phyloP scores from a whole-genome alignment of 2,113 vertebrate genomes.

The Suncus etruscus region DNA sequence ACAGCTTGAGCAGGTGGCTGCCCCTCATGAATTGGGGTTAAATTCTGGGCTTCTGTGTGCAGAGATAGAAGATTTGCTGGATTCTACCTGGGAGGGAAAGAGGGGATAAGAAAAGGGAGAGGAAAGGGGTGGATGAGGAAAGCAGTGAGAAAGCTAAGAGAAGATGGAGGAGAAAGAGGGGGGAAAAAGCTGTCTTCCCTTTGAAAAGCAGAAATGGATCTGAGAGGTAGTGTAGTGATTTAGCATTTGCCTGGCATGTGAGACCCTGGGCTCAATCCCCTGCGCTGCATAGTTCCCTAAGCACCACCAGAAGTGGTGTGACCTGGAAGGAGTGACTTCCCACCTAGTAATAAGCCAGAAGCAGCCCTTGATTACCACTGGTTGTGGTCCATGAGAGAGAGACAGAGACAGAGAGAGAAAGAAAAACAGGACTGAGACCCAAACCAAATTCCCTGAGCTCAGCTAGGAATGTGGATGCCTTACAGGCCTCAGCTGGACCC shows the following conservation, averaged over 20 bases:
- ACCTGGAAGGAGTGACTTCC: too few species aligned
- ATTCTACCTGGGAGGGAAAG: background rate
- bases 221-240: too few species aligned
- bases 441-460: background rate
- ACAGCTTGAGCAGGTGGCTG: background rate
- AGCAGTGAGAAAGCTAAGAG: background rate
- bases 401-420: background rate
- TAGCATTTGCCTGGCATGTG: too few species aligned
- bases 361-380: too few species aligned
- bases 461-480: background rate
- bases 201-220: background rate
- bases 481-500: too few species aligned
- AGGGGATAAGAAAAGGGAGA: background rate
- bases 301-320: too few species aligned
- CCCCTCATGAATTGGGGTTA: constrained; percentile 48
- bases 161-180: background rate
- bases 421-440: background rate
- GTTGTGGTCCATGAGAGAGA: background rate
- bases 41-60: constrained; percentile 24
- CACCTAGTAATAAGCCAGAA: too few species aligned
- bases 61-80: constrained; percentile 8
- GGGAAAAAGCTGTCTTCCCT: too few species aligned
- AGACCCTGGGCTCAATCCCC: too few species aligned
- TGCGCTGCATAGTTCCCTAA: too few species aligned
- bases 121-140: too few species aligned